A percentile compares a stretch with the other conserved stretches of the same genome.
Conservation (phyloP, 2,797 vertebrate genomes). For the Lateolabrax maculatus region DNA sequence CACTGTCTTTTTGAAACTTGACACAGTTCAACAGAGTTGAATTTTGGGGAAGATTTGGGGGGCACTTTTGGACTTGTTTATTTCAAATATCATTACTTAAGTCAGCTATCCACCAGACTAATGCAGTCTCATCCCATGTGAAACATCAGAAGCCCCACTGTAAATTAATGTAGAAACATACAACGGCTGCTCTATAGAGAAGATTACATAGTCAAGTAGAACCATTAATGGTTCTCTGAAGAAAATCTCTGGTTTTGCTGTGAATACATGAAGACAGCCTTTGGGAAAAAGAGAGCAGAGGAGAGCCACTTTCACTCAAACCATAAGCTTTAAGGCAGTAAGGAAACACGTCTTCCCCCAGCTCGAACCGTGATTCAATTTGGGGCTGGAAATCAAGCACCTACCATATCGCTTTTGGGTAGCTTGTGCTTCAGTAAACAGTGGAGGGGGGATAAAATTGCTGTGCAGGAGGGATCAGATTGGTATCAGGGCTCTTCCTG, state of each 20-base stretch:
- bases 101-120: neutral
- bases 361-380: constrained; percentile 33
- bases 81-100: neutral
- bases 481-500: constrained; percentile 65
- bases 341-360: neutral
- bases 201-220: neutral
- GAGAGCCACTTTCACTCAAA: constrained; percentile 1
- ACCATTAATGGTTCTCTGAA: neutral
- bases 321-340: constrained; percentile 18
- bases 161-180: constrained; percentile 3
- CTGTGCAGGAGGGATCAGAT: constrained; percentile 58
- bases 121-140: neutral
- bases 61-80: neutral
- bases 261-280: neutral
- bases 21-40: neutral
- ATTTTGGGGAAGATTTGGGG: neutral
- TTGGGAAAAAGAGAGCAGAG: neutral
- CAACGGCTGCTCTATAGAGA: neutral
- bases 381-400: constrained; percentile 46
- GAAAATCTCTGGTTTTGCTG: neutral
- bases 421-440: constrained; percentile 53
- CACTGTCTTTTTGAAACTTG: neutral
- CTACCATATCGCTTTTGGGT: constrained; percentile 34
- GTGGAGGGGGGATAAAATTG: constrained; percentile 52
- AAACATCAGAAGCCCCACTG: neutral